Evolutionary conservation across 2,113 vertebrate species (phyloP).

Genomic region (Myanophis thanlyinensis): DNA sequence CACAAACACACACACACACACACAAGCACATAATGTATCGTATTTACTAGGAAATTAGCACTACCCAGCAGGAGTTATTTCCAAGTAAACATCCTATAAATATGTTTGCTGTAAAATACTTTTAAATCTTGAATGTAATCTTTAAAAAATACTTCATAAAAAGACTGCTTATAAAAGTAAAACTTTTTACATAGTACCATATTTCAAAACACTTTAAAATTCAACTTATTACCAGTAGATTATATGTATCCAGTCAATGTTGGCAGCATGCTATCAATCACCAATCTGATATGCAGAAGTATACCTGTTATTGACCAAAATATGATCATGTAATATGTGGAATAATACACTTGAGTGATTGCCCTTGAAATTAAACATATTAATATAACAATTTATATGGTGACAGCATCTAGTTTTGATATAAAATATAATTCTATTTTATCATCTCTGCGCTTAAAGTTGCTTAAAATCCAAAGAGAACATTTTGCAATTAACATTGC

Average conservation of each 20-base stretch:
- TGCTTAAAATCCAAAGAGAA: constrained; percentile 8
- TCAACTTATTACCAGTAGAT: not conserved
- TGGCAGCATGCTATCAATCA: constrained; percentile 3
- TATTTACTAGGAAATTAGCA: not conserved
- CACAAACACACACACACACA: no score
- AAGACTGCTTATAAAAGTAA: constrained; percentile 1
- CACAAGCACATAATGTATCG: not conserved
- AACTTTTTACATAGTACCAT: not conserved
- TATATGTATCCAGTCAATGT: constrained; percentile 38
- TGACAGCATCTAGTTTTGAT: not conserved
- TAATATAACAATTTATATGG: constrained; percentile 39
- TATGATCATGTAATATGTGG: not conserved
- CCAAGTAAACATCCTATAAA: not conserved
- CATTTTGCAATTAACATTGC: not conserved
- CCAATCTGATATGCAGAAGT: constrained; percentile 7
- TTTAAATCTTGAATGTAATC: constrained; percentile 9
- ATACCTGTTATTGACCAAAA: not conserved
- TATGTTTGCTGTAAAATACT: constrained; percentile 4
- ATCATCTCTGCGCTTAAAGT: constrained; percentile 17
- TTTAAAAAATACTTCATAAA: not conserved
- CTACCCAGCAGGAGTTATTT: not conserved
- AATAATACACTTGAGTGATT: constrained; percentile 36
- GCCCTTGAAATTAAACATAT: constrained; percentile 62
- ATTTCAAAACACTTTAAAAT: constrained; percentile 5
- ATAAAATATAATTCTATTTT: constrained; percentile 1